Percentiles rank a stretch among this genome's conserved stretches.
phyloP scores from a whole-genome alignment of 2,888 invertebrate species.

The Tetragnatha montana region DNA sequence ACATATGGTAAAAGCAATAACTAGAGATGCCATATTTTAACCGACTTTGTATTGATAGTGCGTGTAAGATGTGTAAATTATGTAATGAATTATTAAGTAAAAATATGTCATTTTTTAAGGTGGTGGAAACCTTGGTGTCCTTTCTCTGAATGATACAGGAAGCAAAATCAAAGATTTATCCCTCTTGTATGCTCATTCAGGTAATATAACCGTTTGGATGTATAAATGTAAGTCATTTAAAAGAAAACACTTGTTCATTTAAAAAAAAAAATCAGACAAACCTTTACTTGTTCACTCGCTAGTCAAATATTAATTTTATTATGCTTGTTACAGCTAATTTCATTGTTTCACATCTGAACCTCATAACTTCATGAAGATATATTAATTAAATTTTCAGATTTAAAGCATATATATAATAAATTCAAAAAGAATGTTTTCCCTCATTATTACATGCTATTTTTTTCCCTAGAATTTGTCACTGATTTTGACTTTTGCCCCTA shows the following conservation, averaged over 20 bases:
- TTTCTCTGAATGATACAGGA: constrained; percentile 91
- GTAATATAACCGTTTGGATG: constrained; percentile 72
- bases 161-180: constrained; percentile 85
- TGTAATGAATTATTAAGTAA: not conserved
- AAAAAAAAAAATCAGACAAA: no score
- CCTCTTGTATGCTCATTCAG: constrained; percentile 76
- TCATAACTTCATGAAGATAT: not conserved
- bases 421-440: not conserved
- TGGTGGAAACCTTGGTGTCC: constrained; percentile 91
- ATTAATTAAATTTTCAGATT: not conserved
- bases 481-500: constrained; percentile 97
- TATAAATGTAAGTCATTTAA: not conserved
- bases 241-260: no score
- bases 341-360: not conserved
- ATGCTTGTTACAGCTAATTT: not conserved
- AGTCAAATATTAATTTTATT: no score
- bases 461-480: constrained; percentile 87
- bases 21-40: no score
- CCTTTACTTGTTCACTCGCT: no score
- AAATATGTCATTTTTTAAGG: constrained; percentile 72
- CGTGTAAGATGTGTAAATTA: not conserved
- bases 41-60: not conserved
- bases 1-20: no score
- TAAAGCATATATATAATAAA: no score
- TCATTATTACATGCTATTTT: not conserved